Evolutionary conservation across 2,888 invertebrate genomes (phyloP).

Genomic region (Sarcophaga subvicina): DNA sequence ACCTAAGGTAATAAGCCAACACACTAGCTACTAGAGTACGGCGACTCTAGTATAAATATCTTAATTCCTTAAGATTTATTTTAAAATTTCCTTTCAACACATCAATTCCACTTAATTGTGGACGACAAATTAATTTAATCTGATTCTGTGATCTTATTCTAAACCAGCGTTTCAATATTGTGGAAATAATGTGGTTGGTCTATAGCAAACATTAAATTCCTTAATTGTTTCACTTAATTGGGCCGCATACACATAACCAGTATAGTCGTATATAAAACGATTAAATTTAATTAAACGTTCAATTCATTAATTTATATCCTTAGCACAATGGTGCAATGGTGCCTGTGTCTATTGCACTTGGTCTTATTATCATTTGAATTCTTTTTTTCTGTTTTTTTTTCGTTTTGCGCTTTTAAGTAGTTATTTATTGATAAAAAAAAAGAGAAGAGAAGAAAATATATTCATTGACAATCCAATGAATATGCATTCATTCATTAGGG

Average conservation of each 20-base stretch:
- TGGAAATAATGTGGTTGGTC: conserved; percentile 1
- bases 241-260: neutral
- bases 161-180: neutral
- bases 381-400: neutral
- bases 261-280: conserved; percentile 16
- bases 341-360: conserved; percentile 22
- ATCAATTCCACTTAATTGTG: no score
- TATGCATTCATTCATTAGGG: neutral
- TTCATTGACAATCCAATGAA: conserved; percentile 1
- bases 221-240: conserved; percentile 24
- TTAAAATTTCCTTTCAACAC: no score
- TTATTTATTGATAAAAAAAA: conserved; percentile 28
- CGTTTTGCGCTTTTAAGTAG: conserved; percentile 7
- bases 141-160: neutral
- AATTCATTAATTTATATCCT: conserved; percentile 54
- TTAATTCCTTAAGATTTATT: no score
- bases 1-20: no score
- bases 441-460: neutral
- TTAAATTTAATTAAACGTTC: conserved; percentile 61
- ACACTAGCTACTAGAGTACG: no score
- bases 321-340: neutral
- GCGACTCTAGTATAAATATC: no score
- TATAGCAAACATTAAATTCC: conserved; percentile 3
- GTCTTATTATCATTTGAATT: conserved; percentile 2
- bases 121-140: neutral